Conservation (phyloP, 2,888 invertebrate genomes). For the Dryobota labecula region DNA sequence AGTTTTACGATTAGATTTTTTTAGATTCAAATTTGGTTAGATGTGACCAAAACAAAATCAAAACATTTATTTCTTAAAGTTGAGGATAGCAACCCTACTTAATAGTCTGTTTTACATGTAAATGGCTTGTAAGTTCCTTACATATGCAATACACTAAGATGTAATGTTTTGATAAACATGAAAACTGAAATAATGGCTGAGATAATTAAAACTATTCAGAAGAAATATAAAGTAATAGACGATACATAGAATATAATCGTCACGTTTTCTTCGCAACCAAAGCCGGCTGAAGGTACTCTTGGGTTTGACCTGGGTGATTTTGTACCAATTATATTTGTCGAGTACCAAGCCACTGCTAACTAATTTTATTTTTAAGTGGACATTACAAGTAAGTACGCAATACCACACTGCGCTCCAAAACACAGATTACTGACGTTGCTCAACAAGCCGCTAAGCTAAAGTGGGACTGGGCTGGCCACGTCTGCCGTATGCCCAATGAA, state of each 20-base stretch:
- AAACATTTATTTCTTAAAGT: neutral
- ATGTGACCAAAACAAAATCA: neutral
- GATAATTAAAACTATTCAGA: conserved; percentile 60
- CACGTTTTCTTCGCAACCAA: conserved; percentile 43
- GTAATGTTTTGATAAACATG: conserved; percentile 67
- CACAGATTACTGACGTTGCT: too few species aligned
- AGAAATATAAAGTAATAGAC: conserved; percentile 46
- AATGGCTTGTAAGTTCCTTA: conserved; percentile 67
- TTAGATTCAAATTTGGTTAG: neutral
- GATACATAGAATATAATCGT: neutral
- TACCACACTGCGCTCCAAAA: too few species aligned
- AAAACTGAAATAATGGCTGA: conserved; percentile 66
- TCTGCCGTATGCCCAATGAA: too few species aligned
- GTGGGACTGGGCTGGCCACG: too few species aligned
- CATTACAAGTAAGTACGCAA: too few species aligned
- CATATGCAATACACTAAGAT: conserved; percentile 68
- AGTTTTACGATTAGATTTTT: neutral
- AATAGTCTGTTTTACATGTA: conserved; percentile 66
- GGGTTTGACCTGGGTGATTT: neutral
- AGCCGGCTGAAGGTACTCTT: neutral
- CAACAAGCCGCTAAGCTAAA: too few species aligned
- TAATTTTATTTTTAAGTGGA: neutral
- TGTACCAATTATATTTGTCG: neutral
- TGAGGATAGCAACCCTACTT: conserved; percentile 49
- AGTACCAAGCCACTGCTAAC: neutral